Base-by-base conservation (phyloP, 1,140 invertebrate genomes). In the Drosophila chauvacae region DNA sequence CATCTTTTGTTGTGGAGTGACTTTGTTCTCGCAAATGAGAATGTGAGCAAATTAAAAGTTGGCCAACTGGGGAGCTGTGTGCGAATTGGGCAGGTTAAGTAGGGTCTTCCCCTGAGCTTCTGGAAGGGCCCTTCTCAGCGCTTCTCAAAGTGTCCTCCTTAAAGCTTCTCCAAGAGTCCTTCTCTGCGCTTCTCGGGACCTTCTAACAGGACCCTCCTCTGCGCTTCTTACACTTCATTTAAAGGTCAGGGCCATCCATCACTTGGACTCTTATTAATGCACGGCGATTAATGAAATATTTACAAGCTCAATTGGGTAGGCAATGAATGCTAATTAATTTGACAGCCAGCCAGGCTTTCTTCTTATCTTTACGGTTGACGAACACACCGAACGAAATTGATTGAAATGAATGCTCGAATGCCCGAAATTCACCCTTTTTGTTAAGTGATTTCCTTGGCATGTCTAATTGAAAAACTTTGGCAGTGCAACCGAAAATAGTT, bases 1-100 rank as follows among this genome's bases (percentile, higher is more conserved):
- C 90, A 91, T 91, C 90, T 91, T 91, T 91, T 91, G 90, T 91
- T 91, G 77, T 83, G 70, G 63, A 84, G 78, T 81, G 85, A 81
- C 86, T 90, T 90, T 90, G 86, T 90, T 90, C 77, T 81, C 72
- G 63, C 77, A 87, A 88, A 87, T 84, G 83, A 88, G 76, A 87
- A 77, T 77, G 72, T 68, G 53, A 78, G 77, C 85, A 87, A 87
- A 87, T 87, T 87, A 87, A 87, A 87, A 90, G 72, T 87, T 88
- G 57, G 76, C 74, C 80, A 83, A 77, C 57, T 63, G 53, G 57
- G 59, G 50, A 45, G 30, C 16, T 63, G 39, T 59, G 28, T 59
- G 28, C 26, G 28, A 60, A 30, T 39, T 39, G 53, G 55, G 30
- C 53, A 48, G 51, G 69, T 70, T 57, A 47, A 26, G 42, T 44